Conservation (phyloP, 2,888 invertebrate genomes). For the Hypercompe scribonia region DNA sequence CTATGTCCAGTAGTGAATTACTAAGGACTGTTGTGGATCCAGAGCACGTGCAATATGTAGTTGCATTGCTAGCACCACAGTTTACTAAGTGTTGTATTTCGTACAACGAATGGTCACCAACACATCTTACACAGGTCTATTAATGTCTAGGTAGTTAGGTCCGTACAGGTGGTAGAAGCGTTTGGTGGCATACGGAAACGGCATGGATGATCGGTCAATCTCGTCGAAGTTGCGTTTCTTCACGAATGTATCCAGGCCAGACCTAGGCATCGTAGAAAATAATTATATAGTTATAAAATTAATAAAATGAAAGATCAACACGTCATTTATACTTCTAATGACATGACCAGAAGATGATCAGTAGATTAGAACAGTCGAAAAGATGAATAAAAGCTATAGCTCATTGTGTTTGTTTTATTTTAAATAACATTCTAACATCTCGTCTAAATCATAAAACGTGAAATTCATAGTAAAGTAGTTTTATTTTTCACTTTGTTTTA, state of each 20-base stretch:
- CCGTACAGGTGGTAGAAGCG: constrained; percentile 87
- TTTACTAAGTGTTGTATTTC: constrained; percentile 15
- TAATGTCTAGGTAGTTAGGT: constrained; percentile 74
- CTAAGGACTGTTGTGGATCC: too few species aligned
- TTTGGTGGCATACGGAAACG: constrained; percentile 77
- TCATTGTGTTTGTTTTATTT: not conserved
- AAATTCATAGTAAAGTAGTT: too few species aligned
- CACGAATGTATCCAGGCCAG: constrained; percentile 83
- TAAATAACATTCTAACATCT: not conserved
- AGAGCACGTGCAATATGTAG: not conserved
- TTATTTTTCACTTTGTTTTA: too few species aligned
- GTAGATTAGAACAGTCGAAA: not conserved
- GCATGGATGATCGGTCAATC: constrained; percentile 86
- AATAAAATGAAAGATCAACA: not conserved
- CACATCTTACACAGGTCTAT: constrained; percentile 68
- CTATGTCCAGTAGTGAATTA: too few species aligned
- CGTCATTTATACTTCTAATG: not conserved
- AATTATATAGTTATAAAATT: not conserved
- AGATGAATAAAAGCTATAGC: not conserved
- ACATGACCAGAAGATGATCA: not conserved
- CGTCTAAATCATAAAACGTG: too few species aligned
- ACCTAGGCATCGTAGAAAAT: constrained; percentile 54
- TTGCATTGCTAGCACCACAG: not conserved
- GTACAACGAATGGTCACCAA: constrained; percentile 25
- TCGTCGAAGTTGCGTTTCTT: constrained; percentile 88